phyloP scores from a whole-genome alignment of 2,113 vertebrate genomes.

The Chloroceryle aenea region DNA sequence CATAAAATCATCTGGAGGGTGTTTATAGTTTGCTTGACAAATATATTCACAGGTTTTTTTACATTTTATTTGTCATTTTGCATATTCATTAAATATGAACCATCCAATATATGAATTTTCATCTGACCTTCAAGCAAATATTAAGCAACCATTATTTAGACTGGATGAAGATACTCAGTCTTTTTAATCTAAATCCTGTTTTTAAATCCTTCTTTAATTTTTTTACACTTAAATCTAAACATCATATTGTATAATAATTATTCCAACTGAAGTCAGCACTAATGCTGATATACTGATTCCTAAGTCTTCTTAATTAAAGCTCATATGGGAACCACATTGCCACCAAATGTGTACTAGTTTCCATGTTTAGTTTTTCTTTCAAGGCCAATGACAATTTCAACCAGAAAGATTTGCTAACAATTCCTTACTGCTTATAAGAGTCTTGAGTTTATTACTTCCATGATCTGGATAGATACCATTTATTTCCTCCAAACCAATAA shows the following conservation, averaged over 20 bases:
- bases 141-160: neutral
- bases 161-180: neutral
- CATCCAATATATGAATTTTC: neutral
- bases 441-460: conserved; percentile 30
- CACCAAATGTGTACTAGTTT: conserved; percentile 72
- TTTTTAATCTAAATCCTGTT: neutral
- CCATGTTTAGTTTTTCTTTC: conserved; percentile 57
- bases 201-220: conserved; percentile 9
- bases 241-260: conserved; percentile 56
- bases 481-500: conserved; percentile 43
- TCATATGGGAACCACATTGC: conserved; percentile 68
- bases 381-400: neutral
- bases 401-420: conserved; percentile 11
- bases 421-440: conserved; percentile 28
- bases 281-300: conserved; percentile 63
- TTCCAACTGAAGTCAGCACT: conserved; percentile 47
- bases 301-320: conserved; percentile 71
- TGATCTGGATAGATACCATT: conserved; percentile 36
- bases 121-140: neutral
- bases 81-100: neutral
- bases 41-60: neutral
- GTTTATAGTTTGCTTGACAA: neutral
- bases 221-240: conserved; percentile 28
- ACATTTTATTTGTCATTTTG: neutral
- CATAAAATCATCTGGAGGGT: neutral